Evolutionary conservation across 2,113 vertebrate species (phyloP), one percentile per base, ranked within the genome.

Genomic region (Sarotherodon lohbergeri): DNA sequence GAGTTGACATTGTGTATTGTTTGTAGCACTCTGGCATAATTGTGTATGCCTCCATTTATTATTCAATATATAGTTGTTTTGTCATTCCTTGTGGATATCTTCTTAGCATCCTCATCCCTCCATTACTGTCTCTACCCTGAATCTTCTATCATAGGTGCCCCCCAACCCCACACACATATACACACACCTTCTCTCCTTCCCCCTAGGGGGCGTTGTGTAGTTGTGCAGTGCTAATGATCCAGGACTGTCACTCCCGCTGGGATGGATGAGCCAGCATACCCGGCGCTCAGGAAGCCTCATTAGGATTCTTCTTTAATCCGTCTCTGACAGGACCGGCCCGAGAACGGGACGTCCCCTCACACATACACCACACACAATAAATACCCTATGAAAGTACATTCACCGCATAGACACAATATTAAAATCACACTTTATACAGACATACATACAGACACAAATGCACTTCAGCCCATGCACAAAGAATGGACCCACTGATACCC

Each of bases 281-380:
- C 96, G 94, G 96, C 71, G 87, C 93, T 95, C 93, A 86, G 84
- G 87, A 92, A 94, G 92, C 97, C 98, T 98, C 98, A 98, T 99
- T 98, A 97, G 97, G 97, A 98, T 99, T 99, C 97, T 92, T 96
- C 92, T 97, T 97, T 98, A 98, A 99, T 99, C 98, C 96, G 96
- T 98, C 97, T 98, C 94, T 97, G 98, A 98, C 98, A 98, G 95
- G 96, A 94, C 93, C 34, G 86, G 89, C 88, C 93, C 95, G 95
- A 95, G 96, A 92, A 94, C 36, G 86, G 90, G 84, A 90, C 80
- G 85, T 90, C 86, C 96, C 95, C 91, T 94, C 80, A 19, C 76
- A 54, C 61, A 81, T 43, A 24, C 29, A 79, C 86, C 16, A 80
- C 48, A 59, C 57, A 27, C 27, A 39, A 50, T 50, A 78, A 78